A percentile compares a stretch with the other conserved stretches of the same genome.
phyloP scores from a whole-genome alignment of 2,888 invertebrate species.

The Leistus spinibarbis region DNA sequence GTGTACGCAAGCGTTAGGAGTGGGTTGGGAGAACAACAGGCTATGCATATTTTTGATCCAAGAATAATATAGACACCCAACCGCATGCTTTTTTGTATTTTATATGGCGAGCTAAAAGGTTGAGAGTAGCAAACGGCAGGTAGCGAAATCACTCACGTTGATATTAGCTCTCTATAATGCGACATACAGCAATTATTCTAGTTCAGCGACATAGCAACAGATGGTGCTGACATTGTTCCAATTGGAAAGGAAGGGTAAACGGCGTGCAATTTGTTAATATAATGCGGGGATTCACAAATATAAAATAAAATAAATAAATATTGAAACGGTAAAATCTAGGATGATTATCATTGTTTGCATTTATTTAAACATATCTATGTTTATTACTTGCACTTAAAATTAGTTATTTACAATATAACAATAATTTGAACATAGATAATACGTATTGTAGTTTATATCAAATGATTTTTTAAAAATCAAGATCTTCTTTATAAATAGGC shows the following conservation, averaged over 20 bases:
- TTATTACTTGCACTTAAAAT: conserved; percentile 10
- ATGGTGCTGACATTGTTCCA: not conserved
- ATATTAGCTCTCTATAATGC: not conserved
- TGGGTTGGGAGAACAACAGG: too few species aligned
- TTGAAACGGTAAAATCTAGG: not conserved
- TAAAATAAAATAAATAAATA: not conserved
- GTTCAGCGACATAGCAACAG: not conserved
- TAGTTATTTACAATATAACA: conserved; percentile 3
- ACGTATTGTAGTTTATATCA: not conserved
- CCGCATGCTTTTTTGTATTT: too few species aligned
- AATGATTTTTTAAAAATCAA: not conserved
- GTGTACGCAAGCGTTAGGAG: too few species aligned
- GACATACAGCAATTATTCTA: not conserved
- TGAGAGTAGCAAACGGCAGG: too few species aligned
- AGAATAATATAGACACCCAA: too few species aligned
- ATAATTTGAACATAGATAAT: conserved; percentile 3
- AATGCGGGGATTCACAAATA: not conserved
- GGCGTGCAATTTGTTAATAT: not conserved
- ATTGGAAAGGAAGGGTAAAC: too few species aligned
- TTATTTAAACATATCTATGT: conserved; percentile 5
- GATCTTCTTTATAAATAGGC: conserved; percentile 4
- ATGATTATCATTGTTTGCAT: not conserved
- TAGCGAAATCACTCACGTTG: not conserved
- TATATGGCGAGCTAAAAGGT: too few species aligned
- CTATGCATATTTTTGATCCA: too few species aligned